A percentile compares a stretch with the other conserved stretches of the same genome.
phyloP scores from a whole-genome alignment of 2,113 vertebrate species.

The Noturus placidus region DNA sequence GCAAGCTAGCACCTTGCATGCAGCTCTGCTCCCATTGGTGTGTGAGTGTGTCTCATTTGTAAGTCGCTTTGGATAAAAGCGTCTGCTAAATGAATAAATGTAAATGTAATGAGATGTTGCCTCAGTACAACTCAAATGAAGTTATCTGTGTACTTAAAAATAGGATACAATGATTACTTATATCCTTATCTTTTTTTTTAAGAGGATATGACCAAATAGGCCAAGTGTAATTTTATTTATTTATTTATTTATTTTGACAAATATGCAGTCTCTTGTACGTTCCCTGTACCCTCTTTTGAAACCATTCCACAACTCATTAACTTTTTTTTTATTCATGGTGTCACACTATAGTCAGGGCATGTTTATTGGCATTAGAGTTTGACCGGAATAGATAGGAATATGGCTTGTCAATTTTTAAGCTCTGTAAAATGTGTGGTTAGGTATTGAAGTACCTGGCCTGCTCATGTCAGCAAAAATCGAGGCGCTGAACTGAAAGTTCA shows the following conservation, averaged over 20 bases:
- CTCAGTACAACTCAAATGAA: too few species aligned
- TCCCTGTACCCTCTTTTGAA: constrained; percentile 1
- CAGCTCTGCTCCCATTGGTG: too few species aligned
- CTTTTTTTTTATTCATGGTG: constrained; percentile 48
- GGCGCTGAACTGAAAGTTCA: constrained; percentile 8
- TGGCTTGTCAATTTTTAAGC: constrained; percentile 70
- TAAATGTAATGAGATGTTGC: too few species aligned
- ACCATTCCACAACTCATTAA: constrained; percentile 56
- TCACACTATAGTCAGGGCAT: constrained; percentile 44
- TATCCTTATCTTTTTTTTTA: neutral
- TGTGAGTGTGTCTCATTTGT: too few species aligned
- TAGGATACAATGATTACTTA: too few species aligned
- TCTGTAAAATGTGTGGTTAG: constrained; percentile 45
- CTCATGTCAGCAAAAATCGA: constrained; percentile 51
- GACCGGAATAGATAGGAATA: constrained; percentile 47
- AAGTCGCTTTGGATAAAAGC: too few species aligned
- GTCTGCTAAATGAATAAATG: too few species aligned
- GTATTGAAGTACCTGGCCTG: constrained; percentile 33
- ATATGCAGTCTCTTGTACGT: neutral
- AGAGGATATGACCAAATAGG: neutral
- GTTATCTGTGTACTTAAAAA: neutral
- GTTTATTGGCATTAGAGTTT: constrained; percentile 65
- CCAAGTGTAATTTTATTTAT: neutral
- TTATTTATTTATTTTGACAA: neutral
- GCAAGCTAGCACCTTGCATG: too few species aligned